These are phyloP conservation scores for Vireo griseus DNA, from an alignment of 2,797 vertebrate species.

Conservation along the genomic window DNA sequence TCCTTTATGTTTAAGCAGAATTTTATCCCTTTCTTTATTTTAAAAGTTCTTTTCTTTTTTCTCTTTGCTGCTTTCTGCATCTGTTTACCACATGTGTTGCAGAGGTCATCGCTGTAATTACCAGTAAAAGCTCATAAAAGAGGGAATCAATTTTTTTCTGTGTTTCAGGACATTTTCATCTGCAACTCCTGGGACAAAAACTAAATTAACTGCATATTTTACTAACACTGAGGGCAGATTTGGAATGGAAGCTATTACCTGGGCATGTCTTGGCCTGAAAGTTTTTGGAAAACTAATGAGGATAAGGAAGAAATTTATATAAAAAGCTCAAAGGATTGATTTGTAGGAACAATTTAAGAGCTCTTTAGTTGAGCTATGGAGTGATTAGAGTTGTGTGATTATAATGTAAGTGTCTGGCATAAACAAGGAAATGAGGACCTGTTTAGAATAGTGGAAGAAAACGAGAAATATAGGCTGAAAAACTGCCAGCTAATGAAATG, in stretches of 20 bases:
- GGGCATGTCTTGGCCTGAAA: not conserved
- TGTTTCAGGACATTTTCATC: not conserved
- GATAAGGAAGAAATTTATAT: not conserved
- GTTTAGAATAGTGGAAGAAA: not conserved
- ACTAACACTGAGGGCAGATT: not conserved
- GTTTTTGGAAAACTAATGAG: not conserved
- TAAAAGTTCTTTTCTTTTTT: not conserved
- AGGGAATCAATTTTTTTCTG: not conserved
- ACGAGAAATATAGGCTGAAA: not conserved
- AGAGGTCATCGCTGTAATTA: not conserved
- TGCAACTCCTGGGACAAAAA: not conserved
- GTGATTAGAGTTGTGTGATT: not conserved
- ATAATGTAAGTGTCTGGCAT: not conserved
- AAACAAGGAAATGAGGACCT: not conserved
- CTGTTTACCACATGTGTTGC: not conserved
- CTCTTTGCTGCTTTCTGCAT: not conserved
- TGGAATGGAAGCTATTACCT: not conserved
- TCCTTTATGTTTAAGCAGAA: not conserved
- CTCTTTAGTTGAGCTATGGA: not conserved
- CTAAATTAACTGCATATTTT: not conserved
- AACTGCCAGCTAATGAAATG: not conserved
- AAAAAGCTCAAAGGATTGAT: not conserved
- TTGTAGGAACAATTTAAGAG: not conserved
- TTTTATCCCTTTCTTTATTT: not conserved
- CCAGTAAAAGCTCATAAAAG: not conserved